Percentiles rank a stretch among this genome's conserved stretches.
Evolutionary conservation across 1,140 invertebrate genomes (phyloP).

Genomic region (Procambarus clarkii): DNA sequence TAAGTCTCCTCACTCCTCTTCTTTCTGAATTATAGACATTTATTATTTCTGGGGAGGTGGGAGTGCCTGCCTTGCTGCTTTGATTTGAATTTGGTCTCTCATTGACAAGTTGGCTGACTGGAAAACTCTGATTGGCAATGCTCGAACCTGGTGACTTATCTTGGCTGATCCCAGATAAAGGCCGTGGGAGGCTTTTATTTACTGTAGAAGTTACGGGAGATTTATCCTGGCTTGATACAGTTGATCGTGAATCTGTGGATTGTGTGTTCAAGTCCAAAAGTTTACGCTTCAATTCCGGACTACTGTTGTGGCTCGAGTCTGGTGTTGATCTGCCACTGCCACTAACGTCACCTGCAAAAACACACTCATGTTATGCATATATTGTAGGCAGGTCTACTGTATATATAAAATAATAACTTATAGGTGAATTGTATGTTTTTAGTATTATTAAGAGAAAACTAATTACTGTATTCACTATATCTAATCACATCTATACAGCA

Average conservation of each 20-base stretch:
- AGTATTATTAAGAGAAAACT: background rate
- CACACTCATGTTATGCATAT: background rate
- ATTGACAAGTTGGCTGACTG: background rate
- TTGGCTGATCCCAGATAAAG: constrained; percentile 7
- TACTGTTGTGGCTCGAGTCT: constrained; percentile 67
- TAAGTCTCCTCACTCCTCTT: constrained; percentile 25
- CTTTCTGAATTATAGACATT: constrained; percentile 33
- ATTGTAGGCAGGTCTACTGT: background rate
- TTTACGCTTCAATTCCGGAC: constrained; percentile 61
- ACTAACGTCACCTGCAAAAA: constrained; percentile 60
- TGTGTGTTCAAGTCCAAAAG: constrained; percentile 53
- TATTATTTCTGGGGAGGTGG: constrained; percentile 50
- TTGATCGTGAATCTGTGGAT: constrained; percentile 22
- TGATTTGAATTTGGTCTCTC: constrained; percentile 48
- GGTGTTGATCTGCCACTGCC: constrained; percentile 63
- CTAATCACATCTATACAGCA: background rate
- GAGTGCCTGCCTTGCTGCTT: constrained; percentile 66
- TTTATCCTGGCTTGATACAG: constrained; percentile 32
- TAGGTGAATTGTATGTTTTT: background rate
- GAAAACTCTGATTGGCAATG: constrained; percentile 17
- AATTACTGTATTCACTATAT: background rate
- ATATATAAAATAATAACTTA: background rate
- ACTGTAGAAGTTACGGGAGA: constrained; percentile 25
- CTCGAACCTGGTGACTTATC: constrained; percentile 33
- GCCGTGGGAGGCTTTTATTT: constrained; percentile 14